Base-by-base conservation (phyloP, 2,888 invertebrate species). In the Drosophila mimica region DNA sequence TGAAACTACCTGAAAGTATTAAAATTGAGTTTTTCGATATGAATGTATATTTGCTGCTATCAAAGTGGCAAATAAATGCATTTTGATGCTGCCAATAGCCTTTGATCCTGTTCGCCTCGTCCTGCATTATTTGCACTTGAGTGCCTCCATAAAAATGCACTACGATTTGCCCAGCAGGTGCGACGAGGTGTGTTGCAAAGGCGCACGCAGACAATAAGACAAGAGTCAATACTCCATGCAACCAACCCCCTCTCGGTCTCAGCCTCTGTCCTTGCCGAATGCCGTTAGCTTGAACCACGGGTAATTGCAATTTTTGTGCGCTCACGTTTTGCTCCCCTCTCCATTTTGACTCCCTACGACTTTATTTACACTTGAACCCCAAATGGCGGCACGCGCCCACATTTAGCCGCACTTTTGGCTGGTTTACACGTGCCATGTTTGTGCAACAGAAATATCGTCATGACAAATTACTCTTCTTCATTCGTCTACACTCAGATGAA, bases 311-410 rank as follows among this genome's bases (percentile, higher is more conserved):
- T 76, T 83, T 70, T 76, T 65, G 68, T 76, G 56, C 71, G 61
- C 79, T 74, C 82, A 82, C 88, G 76, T 84, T 52, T 15, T 8
- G 46, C n/a, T 4, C 4, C 34, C 34, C 4, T 34, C 34, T 13
- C 34, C 34, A 13, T 34, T 34, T 69, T 61, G 65, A 13, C 13
- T 34, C 5, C 34, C 61, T 34, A 74, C 71, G 79, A 52, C 79
- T 88, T 68, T 82, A 85, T 88, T 83, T 88, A 76, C 85, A 82
- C 71, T 85, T 85, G 74, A 77, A 74, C 80, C 79, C 69, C 54
- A 77, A 83, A 70, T 67, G 70, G 65, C 57, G 56, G 79, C 85
- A 83, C 79, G 79, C 70, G 63, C 75, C 48, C 7, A 25, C 40
- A 59, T 51, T 61, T 64, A 33, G 30, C 4, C 28, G 3, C 2